Base-by-base conservation (phyloP, 2,888 invertebrate genomes). In the Hecatera dysodea region DNA sequence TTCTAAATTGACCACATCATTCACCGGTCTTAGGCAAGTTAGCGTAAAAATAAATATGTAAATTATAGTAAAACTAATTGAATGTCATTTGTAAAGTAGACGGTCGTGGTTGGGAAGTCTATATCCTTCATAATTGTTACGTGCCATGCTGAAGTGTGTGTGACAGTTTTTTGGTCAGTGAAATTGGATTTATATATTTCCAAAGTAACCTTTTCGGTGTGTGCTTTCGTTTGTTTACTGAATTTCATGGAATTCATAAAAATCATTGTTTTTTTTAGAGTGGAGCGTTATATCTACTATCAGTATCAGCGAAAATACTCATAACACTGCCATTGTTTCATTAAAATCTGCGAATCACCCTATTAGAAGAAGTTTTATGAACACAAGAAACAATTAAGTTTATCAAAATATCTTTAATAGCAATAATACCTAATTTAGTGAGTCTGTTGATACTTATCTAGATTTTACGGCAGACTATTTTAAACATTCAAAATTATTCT, bases 391-490 rank as follows among this genome's bases (percentile, higher is more conserved):
- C 66, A 85, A 85, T 85, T 73, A 82, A 76, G 29, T 61, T 76
- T 73, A 82, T 80, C 74, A 72, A 74, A 69, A 76, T 78, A 84
- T 72, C 67, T 83, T 72, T 61, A 67, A 81, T 66, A 67, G 60
- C 39, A 72, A 74, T 74, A 73, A 75, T 72, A 56, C 60, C 74
- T 78, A 83, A 85, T 84, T 82, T 81, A 84, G 72, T 78, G 65
- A 66, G 76, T 72, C 73, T 67, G 60, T 74, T 83, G 84, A 82
- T 86, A 84, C 84, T 83, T 82, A 86, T 85, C 84, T 81, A 82
- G 81, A 84, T 84, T 87, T 86, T 84, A 84, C 80, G 68, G 72
- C 83, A 78, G 84, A 88, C 86, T 84, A 85, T 86, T 89, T 87
- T 78, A 82, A 86, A 83, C 78, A 77, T 87, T 82, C 78, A 64